These are phyloP conservation scores for Seriola rivoliana DNA, from an alignment of 2,113 vertebrate genomes.

Conservation along the genomic window DNA sequence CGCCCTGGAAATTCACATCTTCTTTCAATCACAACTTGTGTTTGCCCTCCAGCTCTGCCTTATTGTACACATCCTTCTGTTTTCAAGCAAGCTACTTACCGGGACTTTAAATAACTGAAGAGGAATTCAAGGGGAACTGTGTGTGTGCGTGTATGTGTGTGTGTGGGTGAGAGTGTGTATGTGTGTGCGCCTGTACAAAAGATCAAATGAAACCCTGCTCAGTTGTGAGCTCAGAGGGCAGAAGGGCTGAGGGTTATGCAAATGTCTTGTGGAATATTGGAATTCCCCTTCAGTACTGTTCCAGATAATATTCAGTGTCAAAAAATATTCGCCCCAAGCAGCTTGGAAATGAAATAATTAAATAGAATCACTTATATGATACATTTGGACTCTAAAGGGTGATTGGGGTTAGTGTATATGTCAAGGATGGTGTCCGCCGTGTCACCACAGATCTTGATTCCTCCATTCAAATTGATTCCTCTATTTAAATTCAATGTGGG, in stretches of 20 bases:
- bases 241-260: slow-evolving; percentile 53
- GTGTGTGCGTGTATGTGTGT: neutral
- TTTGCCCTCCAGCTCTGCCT: slow-evolving; percentile 17
- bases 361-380: slow-evolving; percentile 43
- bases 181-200: slow-evolving; percentile 22
- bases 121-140: slow-evolving; percentile 23
- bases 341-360: slow-evolving; percentile 64
- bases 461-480: slow-evolving; percentile 48
- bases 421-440: slow-evolving; percentile 37
- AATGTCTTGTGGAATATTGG: slow-evolving; percentile 53
- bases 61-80: slow-evolving; percentile 14
- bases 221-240: slow-evolving; percentile 47
- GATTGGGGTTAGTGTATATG: slow-evolving; percentile 43
- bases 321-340: slow-evolving; percentile 48
- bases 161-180: slow-evolving; percentile 10
- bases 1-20: neutral
- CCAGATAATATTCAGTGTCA: slow-evolving; percentile 61
- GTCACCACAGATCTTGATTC: slow-evolving; percentile 48
- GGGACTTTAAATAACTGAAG: slow-evolving; percentile 39
- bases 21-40: neutral
- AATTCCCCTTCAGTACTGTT: slow-evolving; percentile 58
- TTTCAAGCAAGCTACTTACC: slow-evolving; percentile 46
- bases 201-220: slow-evolving; percentile 62
- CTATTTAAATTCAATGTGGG: slow-evolving; percentile 52
- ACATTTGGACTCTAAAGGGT: slow-evolving; percentile 46